Conservation (phyloP, 2,888 invertebrate species). For the Danaus chrysippus region DNA sequence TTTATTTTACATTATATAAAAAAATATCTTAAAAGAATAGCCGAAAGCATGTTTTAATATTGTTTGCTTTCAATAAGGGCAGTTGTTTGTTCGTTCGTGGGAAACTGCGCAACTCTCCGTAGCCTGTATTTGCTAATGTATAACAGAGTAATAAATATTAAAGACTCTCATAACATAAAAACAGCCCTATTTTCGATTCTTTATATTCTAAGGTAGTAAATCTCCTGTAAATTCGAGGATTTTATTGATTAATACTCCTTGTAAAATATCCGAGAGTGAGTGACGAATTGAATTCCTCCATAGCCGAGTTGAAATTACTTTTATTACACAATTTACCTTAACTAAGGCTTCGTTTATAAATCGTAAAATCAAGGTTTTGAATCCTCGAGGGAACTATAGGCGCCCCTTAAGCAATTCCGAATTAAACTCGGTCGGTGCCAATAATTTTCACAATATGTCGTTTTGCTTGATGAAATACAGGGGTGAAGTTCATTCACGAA, state of each 20-base stretch:
- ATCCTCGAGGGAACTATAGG: constrained; percentile 38
- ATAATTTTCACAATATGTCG: constrained; percentile 43
- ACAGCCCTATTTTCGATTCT: too few relatives aligned
- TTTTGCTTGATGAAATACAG: constrained; percentile 36
- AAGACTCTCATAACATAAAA: too few relatives aligned
- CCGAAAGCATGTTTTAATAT: too few relatives aligned
- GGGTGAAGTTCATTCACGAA: constrained; percentile 34
- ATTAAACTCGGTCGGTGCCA: constrained; percentile 36
- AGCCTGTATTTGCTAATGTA: too few relatives aligned
- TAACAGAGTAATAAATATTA: too few relatives aligned
- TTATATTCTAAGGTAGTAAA: too few relatives aligned
- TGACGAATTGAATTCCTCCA: constrained; percentile 10
- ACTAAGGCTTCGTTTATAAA: constrained; percentile 35
- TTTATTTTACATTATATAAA: too few relatives aligned
- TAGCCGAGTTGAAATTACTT: constrained; percentile 11
- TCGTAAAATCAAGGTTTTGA: constrained; percentile 35
- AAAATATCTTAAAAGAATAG: too few relatives aligned
- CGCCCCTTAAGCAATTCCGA: constrained; percentile 34
- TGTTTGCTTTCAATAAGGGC: too few relatives aligned
- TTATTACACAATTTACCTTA: constrained; percentile 30
- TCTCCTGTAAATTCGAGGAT: background rate
- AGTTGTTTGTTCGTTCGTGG: too few relatives aligned
- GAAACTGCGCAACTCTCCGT: too few relatives aligned
- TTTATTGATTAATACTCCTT: background rate
- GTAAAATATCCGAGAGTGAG: background rate